Percentiles rank a stretch among this genome's conserved stretches.
These are phyloP conservation scores for Malurus splendens DNA, from an alignment of 2,797 vertebrate species.

Conservation along the genomic window DNA sequence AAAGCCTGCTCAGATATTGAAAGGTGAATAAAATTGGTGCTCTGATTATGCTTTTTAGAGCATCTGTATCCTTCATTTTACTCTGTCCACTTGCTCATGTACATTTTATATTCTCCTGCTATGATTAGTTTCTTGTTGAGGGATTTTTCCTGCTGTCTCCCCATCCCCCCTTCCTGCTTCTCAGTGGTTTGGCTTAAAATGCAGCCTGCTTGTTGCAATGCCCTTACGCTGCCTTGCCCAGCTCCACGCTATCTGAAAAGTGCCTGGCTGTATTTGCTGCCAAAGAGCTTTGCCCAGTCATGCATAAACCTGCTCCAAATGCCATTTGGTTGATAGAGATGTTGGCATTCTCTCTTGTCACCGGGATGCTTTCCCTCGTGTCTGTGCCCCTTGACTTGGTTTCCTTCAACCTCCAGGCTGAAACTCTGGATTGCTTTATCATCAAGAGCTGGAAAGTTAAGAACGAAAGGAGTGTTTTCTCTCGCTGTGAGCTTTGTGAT, in stretches of 20 bases:
- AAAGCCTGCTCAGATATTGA: not conserved
- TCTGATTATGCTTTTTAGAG: not conserved
- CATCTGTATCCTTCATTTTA: not conserved
- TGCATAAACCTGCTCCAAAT: slow-evolving; percentile 22
- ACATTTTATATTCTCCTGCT: not conserved
- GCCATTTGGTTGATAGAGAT: not conserved
- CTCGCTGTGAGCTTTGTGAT: rapidly evolving
- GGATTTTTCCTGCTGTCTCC: not conserved
- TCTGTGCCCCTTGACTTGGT: not conserved
- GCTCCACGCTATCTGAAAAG: not conserved
- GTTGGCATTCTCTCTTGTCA: not conserved
- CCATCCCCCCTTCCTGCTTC: not conserved
- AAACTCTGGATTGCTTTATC: not conserved
- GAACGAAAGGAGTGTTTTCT: not conserved
- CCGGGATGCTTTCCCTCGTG: not conserved
- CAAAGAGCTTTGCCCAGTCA: slow-evolving; percentile 37
- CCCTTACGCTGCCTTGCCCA: not conserved
- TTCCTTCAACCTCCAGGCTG: not conserved
- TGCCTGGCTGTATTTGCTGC: slow-evolving; percentile 6
- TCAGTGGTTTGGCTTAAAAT: not conserved
- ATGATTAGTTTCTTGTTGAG: not conserved
- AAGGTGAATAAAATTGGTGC: not conserved
- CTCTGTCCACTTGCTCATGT: rapidly evolving
- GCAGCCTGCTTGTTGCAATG: not conserved
- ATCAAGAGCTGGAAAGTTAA: not conserved